phyloP scores from a whole-genome alignment of 1,140 invertebrate genomes.

The Argopecten irradians region DNA sequence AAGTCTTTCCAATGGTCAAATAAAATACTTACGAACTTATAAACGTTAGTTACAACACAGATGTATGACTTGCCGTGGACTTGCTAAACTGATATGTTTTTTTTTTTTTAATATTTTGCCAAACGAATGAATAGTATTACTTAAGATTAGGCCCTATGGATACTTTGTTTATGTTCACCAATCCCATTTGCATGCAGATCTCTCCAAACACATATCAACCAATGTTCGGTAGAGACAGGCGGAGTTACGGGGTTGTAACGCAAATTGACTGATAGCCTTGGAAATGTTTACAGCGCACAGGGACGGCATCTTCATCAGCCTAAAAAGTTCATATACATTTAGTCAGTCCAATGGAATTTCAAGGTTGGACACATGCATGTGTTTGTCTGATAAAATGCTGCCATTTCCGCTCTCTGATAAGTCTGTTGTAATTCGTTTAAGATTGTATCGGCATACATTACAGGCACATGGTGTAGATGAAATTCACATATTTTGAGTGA shows the following conservation, averaged over 20 bases:
- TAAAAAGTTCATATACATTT: background rate
- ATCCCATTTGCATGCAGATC: background rate
- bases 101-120: no score
- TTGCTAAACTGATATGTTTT: no score
- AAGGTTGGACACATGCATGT: background rate
- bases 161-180: no score
- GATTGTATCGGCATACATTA: background rate
- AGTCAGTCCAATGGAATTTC: slow-evolving; percentile 21
- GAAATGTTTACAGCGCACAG: background rate
- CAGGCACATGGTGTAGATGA: no score
- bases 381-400: background rate
- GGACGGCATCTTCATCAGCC: background rate
- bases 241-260: background rate
- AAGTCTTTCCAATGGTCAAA: no score
- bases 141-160: no score
- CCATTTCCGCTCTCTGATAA: background rate
- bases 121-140: no score
- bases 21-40: no score
- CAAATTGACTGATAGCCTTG: background rate
- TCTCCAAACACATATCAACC: background rate
- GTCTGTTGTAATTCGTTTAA: background rate
- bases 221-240: background rate
- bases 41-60: no score
- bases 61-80: no score
- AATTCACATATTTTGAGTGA: no score